Base-by-base conservation (phyloP, 2,113 vertebrate species). In the Anseranas semipalmata region DNA sequence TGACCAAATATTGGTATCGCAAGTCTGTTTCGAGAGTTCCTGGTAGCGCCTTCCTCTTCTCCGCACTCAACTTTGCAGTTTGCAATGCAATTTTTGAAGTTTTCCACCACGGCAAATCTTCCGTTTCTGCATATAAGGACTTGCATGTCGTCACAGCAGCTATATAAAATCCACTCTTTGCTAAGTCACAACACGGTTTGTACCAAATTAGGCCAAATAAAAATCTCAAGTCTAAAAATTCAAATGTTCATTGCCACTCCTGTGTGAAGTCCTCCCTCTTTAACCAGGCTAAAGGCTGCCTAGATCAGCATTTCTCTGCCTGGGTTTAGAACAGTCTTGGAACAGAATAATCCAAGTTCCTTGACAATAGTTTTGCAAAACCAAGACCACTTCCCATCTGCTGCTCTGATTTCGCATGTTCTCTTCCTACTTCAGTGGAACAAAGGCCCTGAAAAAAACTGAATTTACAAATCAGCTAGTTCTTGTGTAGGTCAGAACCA, bases 161-260 rank as follows among this genome's bases (percentile, higher is more conserved):
- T 17, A 12, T 7, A 39, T 20, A 32, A 89, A 60, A 20, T 3
- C 11, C 41, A 19, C 62, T 1, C 3, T 6, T 28, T 53, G 27
- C n/a, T n/a, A n/a, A 27, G 39, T 43, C 39, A 58, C 39, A 14
- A 19, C 19, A 43, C 10, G 12, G 10, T 22, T 43, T 46, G 16
- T 30, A n/a, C 43, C 43, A 48, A 20, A 59, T 46, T 19, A 13
- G 41, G 41, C 50, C 24, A 52, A 50, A 25, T 24, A 22, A 50
- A 50, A 65, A 70, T 12, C n/a, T 30, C 33, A 28, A 46, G 28
- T 17, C 70, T 24, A 28, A 48, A 62, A 65, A 18, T 25, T 18
- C 21, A 8, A 28, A 20, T 13, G 18, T 16, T 14, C 13, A 1
- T 14, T 0, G 1, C 59, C 11, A 0, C 27, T 41, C 27, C 55